Percentiles rank a stretch among this genome's conserved stretches.
Evolutionary conservation across 1,140 invertebrate species (phyloP).

Genomic region (Trichonephila inaurata): DNA sequence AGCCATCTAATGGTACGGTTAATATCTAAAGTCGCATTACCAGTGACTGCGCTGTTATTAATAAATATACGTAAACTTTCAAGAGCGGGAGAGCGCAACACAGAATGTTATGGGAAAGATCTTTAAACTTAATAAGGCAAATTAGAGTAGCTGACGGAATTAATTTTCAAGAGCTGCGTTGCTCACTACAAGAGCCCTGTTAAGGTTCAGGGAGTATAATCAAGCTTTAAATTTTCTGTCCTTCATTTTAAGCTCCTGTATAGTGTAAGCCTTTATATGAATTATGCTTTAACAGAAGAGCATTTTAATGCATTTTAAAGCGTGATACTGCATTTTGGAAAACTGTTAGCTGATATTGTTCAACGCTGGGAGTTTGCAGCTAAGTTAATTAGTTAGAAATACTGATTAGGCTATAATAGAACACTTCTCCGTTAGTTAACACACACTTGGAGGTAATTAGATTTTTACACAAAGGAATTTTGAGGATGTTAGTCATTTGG

Average conservation of each 20-base stretch:
- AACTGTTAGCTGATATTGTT: constrained; percentile 26
- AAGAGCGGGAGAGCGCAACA: background rate
- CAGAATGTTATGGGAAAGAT: background rate
- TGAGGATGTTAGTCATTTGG: background rate
- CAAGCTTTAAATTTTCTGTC: constrained; percentile 7
- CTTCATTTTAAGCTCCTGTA: background rate
- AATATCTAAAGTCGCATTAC: constrained; percentile 38
- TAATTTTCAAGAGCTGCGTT: constrained; percentile 39
- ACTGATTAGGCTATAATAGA: background rate
- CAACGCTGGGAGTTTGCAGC: background rate
- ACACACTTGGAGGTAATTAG: background rate
- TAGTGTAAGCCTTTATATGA: background rate
- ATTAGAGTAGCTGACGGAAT: constrained; percentile 47
- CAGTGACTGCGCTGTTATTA: constrained; percentile 18
- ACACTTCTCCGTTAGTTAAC: background rate
- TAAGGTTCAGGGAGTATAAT: constrained; percentile 11
- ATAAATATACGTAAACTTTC: constrained; percentile 44
- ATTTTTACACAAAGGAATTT: background rate
- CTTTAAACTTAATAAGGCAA: constrained; percentile 59
- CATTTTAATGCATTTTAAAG: constrained; percentile 46
- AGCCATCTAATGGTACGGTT: constrained; percentile 24
- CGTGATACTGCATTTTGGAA: background rate
- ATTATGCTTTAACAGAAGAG: constrained; percentile 3
- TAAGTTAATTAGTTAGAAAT: constrained; percentile 3
- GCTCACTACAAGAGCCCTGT: background rate